A percentile compares a stretch with the other conserved stretches of the same genome.
These are phyloP conservation scores for Danaus plexippus DNA, from an alignment of 1,140 invertebrate species.

Conservation along the genomic window DNA sequence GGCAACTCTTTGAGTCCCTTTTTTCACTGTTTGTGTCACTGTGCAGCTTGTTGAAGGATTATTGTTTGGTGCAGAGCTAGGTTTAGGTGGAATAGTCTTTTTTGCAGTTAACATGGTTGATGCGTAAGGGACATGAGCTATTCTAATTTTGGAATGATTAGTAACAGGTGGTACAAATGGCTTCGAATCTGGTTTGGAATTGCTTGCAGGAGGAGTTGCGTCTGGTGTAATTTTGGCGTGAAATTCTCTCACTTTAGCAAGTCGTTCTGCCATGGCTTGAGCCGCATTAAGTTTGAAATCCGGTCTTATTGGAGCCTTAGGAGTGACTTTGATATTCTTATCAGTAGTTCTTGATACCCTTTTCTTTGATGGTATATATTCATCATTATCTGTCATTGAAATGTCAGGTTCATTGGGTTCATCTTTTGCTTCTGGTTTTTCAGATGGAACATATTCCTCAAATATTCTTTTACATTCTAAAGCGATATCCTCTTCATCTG, in stretches of 20 bases:
- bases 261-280: constrained; percentile 60
- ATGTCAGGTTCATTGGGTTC: constrained; percentile 20
- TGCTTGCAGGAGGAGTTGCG: constrained; percentile 23
- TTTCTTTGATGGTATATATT: constrained; percentile 57
- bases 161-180: constrained; percentile 22
- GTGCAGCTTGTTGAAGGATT: constrained; percentile 69
- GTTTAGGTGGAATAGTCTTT: constrained; percentile 42
- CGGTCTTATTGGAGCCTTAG: constrained; percentile 50
- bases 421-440: constrained; percentile 36
- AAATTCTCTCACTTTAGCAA: constrained; percentile 63
- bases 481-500: constrained; percentile 64
- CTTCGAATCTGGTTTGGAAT: constrained; percentile 32
- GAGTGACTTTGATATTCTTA: constrained; percentile 48
- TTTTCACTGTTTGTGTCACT: constrained; percentile 77
- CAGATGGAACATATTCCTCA: constrained; percentile 66
- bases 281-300: constrained; percentile 64
- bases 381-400: constrained; percentile 23
- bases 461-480: constrained; percentile 69
- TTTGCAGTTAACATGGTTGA: constrained; percentile 66
- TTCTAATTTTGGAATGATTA: constrained; percentile 59
- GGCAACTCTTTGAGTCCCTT: constrained; percentile 78
- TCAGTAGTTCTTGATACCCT: constrained; percentile 59
- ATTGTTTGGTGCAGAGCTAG: constrained; percentile 21
- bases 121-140: constrained; percentile 70
- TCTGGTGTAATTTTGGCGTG: constrained; percentile 46